Evolutionary conservation across 2,113 vertebrate species (phyloP).

Genomic region (Petrocephalus microphthalmus): DNA sequence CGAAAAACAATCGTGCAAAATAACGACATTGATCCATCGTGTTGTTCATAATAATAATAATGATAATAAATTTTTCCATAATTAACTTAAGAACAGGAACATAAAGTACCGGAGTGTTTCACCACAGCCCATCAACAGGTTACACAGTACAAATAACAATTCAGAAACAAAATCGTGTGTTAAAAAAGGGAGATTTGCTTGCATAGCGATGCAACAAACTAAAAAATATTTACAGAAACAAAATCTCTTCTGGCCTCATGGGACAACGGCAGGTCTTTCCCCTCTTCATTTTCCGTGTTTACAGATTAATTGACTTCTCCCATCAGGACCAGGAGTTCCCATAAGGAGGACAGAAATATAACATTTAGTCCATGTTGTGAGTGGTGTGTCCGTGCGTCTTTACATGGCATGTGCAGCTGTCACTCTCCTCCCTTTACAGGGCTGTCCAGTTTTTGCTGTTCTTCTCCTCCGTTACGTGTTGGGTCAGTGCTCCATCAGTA

Average conservation of each 20-base stretch:
- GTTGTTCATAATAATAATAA: slow-evolving; percentile 7
- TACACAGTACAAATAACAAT: slow-evolving; percentile 58
- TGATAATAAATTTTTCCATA: slow-evolving; percentile 32
- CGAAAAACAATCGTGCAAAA: slow-evolving; percentile 66
- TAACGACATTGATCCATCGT: slow-evolving; percentile 56
- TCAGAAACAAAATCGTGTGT: slow-evolving; percentile 46
- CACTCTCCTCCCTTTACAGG: slow-evolving; percentile 27
- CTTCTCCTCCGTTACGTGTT: background rate
- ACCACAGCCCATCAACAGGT: slow-evolving; percentile 44
- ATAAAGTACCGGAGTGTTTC: slow-evolving; percentile 31
- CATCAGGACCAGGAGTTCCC: slow-evolving; percentile 52
- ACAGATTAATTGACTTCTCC: slow-evolving; percentile 51
- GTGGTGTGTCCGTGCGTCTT: slow-evolving; percentile 55
- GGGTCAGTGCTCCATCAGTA: background rate
- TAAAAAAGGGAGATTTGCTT: slow-evolving; percentile 52
- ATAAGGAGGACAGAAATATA: slow-evolving; percentile 44
- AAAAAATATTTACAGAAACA: slow-evolving; percentile 64
- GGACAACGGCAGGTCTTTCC: slow-evolving; percentile 35
- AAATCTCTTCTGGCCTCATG: slow-evolving; percentile 50
- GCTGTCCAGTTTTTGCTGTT: background rate
- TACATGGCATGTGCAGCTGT: slow-evolving; percentile 63
- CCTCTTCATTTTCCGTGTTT: slow-evolving; percentile 19
- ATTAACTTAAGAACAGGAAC: slow-evolving; percentile 46
- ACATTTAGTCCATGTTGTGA: slow-evolving; percentile 34
- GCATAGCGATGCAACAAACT: slow-evolving; percentile 66